Conservation (phyloP, 2,797 vertebrate species). For the Tauraco hartlaubi region DNA sequence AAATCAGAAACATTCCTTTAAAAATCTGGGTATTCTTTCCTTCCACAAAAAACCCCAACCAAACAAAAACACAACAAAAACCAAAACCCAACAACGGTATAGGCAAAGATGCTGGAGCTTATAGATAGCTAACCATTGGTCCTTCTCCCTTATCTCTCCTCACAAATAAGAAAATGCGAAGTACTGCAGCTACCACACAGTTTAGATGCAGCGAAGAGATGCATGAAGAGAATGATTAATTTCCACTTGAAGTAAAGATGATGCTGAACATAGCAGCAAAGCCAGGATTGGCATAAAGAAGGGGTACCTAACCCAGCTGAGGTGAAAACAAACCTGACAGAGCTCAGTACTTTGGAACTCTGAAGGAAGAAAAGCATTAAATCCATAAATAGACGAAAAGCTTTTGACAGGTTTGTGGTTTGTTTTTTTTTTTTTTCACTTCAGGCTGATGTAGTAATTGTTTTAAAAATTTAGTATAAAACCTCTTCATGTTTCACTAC, state of each 20-base stretch:
- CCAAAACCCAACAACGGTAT: neutral
- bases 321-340: neutral
- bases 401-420: neutral
- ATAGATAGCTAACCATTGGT: neutral
- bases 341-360: neutral
- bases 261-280: neutral
- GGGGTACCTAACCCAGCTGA: neutral
- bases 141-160: neutral
- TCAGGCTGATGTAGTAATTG: neutral
- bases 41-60: neutral
- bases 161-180: neutral
- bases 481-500: neutral
- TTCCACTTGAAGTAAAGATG: neutral
- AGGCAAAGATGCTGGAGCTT: neutral
- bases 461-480: neutral
- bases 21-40: neutral
- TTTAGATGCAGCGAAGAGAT: neutral
- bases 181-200: neutral
- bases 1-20: neutral
- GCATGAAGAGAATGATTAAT: neutral
- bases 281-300: neutral
- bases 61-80: neutral
- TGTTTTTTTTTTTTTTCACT: neutral
- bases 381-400: neutral
- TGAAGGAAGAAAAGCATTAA: neutral